Conservation (phyloP, 2,113 vertebrate genomes). For the Psittacula cyanocephala region DNA sequence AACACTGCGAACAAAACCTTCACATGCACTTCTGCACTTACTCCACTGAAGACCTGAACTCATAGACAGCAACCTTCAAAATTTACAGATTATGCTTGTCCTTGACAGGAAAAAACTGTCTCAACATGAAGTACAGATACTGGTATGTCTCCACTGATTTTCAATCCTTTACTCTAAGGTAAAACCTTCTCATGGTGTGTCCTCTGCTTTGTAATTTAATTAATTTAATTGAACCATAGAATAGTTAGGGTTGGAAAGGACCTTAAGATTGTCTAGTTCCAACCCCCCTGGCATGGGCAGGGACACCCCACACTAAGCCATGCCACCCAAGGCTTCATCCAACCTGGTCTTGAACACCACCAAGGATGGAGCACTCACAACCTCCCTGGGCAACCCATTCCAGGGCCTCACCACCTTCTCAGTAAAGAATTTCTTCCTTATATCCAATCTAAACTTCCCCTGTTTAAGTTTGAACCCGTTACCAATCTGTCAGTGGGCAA, state of each 20-base stretch:
- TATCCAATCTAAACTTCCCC: too few species aligned
- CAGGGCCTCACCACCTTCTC: too few species aligned
- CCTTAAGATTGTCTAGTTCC: not conserved
- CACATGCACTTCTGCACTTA: not conserved
- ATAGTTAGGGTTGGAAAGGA: not conserved
- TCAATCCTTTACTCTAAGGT: not conserved
- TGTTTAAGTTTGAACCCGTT: too few species aligned
- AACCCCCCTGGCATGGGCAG: not conserved
- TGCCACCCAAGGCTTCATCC: too few species aligned
- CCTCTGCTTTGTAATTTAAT: not conserved
- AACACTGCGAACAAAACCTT: not conserved
- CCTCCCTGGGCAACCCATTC: too few species aligned
- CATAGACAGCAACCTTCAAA: not conserved
- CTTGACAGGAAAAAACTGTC: not conserved
- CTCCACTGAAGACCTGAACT: not conserved
- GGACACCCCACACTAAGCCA: too few species aligned
- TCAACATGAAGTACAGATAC: not conserved
- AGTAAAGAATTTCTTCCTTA: too few species aligned
- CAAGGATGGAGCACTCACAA: too few species aligned
- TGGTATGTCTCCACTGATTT: not conserved
- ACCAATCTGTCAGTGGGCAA: not conserved
- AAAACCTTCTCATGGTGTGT: not conserved
- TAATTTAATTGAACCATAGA: not conserved
- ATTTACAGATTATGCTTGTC: not conserved
- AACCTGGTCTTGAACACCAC: too few species aligned